Percentiles rank a stretch among this genome's conserved stretches.
Evolutionary conservation across 2,797 vertebrate species (phyloP).

Genomic region (Pangasius larnaudii): DNA sequence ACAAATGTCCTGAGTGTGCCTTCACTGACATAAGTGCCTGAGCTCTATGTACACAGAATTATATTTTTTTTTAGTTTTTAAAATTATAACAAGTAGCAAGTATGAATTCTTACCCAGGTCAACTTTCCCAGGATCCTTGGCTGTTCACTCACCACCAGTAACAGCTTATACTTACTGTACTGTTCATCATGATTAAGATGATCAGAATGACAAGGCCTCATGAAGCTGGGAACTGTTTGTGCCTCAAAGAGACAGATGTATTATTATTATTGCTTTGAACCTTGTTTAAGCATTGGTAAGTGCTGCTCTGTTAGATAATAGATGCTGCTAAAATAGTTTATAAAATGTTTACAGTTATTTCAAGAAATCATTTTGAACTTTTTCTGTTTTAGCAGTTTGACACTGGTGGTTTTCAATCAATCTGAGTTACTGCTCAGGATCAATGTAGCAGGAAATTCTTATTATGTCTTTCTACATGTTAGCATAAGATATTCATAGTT

Average conservation of each 20-base stretch:
- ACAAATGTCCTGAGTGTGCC: not conserved
- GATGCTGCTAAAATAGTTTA: not conserved
- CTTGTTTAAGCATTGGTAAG: not conserved
- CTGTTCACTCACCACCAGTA: not conserved
- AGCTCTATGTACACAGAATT: not conserved
- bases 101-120: not conserved
- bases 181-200: not conserved
- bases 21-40: not conserved
- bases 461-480: not conserved
- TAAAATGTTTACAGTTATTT: not conserved
- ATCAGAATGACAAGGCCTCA: not conserved
- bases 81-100: not conserved
- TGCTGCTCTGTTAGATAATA: not conserved
- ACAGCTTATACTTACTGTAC: not conserved
- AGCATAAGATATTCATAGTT: not conserved
- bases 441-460: not conserved
- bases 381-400: not conserved
- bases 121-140: too few species aligned
- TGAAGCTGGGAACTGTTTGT: not conserved
- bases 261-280: not conserved
- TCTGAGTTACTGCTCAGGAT: not conserved
- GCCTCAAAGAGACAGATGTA: not conserved
- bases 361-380: not conserved
- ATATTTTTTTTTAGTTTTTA: too few species aligned
- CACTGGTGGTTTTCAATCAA: not conserved